Base-by-base conservation (phyloP, 2,888 invertebrate species). In the Volucella inanis region DNA sequence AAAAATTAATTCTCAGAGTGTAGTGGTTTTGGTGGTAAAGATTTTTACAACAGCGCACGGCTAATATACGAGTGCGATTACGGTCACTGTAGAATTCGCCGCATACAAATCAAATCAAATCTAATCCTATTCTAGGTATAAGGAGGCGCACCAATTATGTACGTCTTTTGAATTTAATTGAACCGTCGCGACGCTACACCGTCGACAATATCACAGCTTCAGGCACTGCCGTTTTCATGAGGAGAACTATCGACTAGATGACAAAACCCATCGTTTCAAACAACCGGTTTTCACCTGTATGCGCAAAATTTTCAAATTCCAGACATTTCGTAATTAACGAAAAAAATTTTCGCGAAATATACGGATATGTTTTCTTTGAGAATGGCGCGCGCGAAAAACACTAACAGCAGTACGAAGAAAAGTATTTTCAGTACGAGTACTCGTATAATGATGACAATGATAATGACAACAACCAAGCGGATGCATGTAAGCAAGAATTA, bases 261-360 rank as follows among this genome's bases (percentile, higher is more conserved):
- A 31, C 6, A 31, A 31, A 31, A 4, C 31, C 31, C 31, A 31
- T 31, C 31, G 6, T 31, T 31, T 31, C 57, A 38, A 68, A 31
- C 45, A 77, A 71, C 81, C 71, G 81, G 76, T 76, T 81, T 81
- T 41, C 76, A 71, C 76, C 76, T 71, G 76, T 79, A 47, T 62
- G 41, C 47, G 54, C 57, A 49, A 65, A 67, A 70, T 59, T 70
- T 49, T 55, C 62, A 62, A 70, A 70, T 62, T 70, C 71, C 71
- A n/a, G 14, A 71, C 71, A 64, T 59, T 6, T 31, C 31, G 6
- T 6, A 71, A 57, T 72, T 70, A 64, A 50, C 70, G 15, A 76
- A 62, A 65, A 50, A 39, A 50, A 52, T 18, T 47, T 68, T 77
- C 54, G 77, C 62, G 41, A 77, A 62, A 54, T 47, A 68, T 77